phyloP scores from a whole-genome alignment of 2,797 vertebrate species.

The Micropoecilia bifurca region DNA sequence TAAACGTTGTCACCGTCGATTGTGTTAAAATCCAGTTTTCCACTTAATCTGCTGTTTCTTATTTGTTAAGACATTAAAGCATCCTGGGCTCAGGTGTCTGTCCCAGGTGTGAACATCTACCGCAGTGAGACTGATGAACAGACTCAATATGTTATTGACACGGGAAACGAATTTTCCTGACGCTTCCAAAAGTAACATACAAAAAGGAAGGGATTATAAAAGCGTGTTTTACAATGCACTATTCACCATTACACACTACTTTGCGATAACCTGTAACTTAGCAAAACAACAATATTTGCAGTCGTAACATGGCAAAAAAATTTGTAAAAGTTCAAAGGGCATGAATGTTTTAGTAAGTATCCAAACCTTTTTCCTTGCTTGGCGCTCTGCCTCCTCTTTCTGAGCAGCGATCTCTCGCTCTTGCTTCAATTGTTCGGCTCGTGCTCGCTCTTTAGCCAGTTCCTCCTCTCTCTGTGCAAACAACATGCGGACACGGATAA shows the following conservation, averaged over 20 bases:
- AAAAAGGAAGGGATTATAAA: neutral
- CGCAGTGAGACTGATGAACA: neutral
- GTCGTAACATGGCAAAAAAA: neutral
- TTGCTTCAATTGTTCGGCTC: constrained; percentile 81
- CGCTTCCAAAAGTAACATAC: neutral
- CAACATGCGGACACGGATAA: neutral
- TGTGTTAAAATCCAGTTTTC: neutral
- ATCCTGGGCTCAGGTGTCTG: neutral
- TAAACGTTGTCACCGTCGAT: neutral
- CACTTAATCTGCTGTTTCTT: neutral
- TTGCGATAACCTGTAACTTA: neutral
- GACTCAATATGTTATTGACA: neutral
- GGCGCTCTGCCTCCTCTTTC: constrained; percentile 91
- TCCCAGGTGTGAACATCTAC: neutral
- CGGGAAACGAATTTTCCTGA: neutral
- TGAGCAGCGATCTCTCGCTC: constrained; percentile 90
- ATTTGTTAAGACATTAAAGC: neutral
- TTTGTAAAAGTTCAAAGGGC: neutral
- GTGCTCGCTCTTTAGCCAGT: constrained; percentile 82
- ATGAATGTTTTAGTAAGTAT: neutral
- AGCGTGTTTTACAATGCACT: neutral
- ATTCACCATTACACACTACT: neutral
- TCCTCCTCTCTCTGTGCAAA: constrained; percentile 87
- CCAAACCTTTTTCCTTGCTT: constrained; percentile 92
- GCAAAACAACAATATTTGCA: neutral